A percentile compares a stretch with the other conserved stretches of the same genome.
phyloP scores from a whole-genome alignment of 2,888 invertebrate species.

The Nephrotoma guestfalica region DNA sequence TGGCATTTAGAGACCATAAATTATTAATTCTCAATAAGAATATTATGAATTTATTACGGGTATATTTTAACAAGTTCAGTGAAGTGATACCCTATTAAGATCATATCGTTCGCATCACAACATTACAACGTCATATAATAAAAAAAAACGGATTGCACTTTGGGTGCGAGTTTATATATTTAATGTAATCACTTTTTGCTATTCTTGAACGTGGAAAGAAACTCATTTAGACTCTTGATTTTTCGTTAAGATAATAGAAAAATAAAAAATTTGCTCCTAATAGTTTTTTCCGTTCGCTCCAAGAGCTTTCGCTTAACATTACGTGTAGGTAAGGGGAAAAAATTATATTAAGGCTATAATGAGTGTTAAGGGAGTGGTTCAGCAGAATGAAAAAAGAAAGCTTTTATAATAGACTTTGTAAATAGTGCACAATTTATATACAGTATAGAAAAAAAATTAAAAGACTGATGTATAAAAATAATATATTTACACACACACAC shows the following conservation, averaged over 20 bases:
- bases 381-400: neutral
- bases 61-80: neutral
- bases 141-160: neutral
- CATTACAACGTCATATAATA: neutral
- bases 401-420: neutral
- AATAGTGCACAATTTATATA: neutral
- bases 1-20: neutral
- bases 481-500: neutral
- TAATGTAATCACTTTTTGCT: neutral
- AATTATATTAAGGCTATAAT: neutral
- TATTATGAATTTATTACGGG: neutral
- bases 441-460: neutral
- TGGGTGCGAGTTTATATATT: neutral
- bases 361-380: neutral
- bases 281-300: neutral
- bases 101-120: neutral
- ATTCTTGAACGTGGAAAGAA: neutral
- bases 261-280: neutral
- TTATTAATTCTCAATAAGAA: neutral
- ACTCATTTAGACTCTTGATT: neutral
- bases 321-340: neutral
- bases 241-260: neutral
- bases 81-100: neutral
- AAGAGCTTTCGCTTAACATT: neutral
- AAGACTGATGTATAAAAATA: neutral